phyloP scores from a whole-genome alignment of 2,888 invertebrate genomes.

The Erpobdella octoculata region DNA sequence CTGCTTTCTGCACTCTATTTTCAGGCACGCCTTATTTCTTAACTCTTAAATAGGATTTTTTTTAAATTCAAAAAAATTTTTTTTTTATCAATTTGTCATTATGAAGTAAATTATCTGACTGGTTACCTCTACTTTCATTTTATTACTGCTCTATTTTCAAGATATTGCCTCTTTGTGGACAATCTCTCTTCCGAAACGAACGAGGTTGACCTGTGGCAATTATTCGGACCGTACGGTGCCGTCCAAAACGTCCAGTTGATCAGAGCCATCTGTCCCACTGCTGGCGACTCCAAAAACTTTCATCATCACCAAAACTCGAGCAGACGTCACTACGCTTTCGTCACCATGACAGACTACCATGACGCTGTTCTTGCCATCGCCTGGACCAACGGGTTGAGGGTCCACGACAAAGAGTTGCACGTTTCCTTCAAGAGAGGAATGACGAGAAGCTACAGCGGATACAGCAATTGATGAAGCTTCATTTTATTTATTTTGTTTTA shows the following conservation, averaged over 20 bases:
- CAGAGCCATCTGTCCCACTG: neutral
- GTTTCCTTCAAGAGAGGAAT: slow-evolving; percentile 55
- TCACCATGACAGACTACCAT: slow-evolving; percentile 19
- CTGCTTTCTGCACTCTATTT: neutral
- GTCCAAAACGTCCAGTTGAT: slow-evolving; percentile 17
- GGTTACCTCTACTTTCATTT: too few species aligned
- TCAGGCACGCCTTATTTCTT: too few species aligned
- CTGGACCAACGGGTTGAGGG: slow-evolving; percentile 18
- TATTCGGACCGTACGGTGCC: slow-evolving; percentile 26
- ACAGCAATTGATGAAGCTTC: too few species aligned
- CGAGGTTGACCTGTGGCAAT: slow-evolving; percentile 23
- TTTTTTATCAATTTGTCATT: too few species aligned
- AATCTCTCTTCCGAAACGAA: slow-evolving; percentile 10
- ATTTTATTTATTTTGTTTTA: too few species aligned
- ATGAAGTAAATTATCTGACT: too few species aligned
- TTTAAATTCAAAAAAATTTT: too few species aligned
- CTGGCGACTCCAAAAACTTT: neutral
- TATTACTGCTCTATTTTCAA: neutral
- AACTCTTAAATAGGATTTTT: too few species aligned
- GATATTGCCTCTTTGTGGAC: slow-evolving; percentile 16
- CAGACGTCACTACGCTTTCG: neutral
- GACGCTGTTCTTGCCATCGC: slow-evolving; percentile 17
- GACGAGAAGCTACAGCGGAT: slow-evolving; percentile 99
- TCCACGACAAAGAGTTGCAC: slow-evolving; percentile 2
- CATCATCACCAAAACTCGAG: neutral